These are phyloP conservation scores for Trichomalopsis sarcophagae DNA, from an alignment of 1,140 invertebrate species.

Conservation along the genomic window DNA sequence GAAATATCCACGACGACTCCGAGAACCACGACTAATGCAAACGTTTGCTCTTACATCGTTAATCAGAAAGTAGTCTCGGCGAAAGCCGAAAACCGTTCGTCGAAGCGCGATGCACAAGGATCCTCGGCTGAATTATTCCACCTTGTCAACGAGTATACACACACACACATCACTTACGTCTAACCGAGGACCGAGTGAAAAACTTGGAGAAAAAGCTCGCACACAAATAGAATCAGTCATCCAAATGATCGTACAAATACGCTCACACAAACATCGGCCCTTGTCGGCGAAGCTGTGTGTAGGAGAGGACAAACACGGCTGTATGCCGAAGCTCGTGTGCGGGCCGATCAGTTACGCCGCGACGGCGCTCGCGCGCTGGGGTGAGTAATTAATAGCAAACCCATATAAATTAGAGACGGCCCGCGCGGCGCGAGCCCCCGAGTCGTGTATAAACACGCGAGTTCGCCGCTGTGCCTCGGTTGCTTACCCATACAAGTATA, in stretches of 20 bases:
- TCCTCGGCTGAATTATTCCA: constrained; percentile 62
- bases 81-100: neutral
- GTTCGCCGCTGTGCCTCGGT: constrained; percentile 29
- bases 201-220: neutral
- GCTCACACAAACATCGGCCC: neutral
- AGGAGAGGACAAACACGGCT: constrained; percentile 19
- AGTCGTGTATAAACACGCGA: constrained; percentile 41
- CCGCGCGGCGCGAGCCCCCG: constrained; percentile 27
- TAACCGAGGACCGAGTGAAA: neutral
- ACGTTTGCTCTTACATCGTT: constrained; percentile 1
- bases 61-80: neutral
- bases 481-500: neutral
- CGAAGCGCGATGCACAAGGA: neutral
- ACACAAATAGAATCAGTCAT: neutral
- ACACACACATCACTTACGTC: neutral
- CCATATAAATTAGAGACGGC: constrained; percentile 74
- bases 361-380: constrained; percentile 41
- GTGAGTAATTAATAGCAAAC: constrained; percentile 74
- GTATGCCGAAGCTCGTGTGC: neutral
- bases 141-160: constrained; percentile 60
- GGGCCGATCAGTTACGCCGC: constrained; percentile 16
- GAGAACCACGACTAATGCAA: neutral
- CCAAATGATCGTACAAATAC: neutral
- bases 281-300: neutral
- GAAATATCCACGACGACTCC: neutral